Percentiles rank a stretch among this genome's conserved stretches.
These are phyloP conservation scores for Drosophila setosimentum DNA, from an alignment of 2,888 invertebrate species.

Conservation along the genomic window DNA sequence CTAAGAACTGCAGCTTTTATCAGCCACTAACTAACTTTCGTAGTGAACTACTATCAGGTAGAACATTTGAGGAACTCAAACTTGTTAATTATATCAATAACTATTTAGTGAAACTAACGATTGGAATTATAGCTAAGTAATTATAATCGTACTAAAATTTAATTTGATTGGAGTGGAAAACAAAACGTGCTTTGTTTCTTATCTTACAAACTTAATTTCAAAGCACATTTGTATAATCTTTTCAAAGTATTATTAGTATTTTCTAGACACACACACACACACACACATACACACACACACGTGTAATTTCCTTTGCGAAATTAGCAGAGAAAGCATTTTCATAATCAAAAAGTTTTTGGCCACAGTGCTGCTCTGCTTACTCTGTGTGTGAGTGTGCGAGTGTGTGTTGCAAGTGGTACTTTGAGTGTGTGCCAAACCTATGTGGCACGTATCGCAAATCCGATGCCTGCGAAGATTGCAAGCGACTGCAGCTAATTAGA, in stretches of 20 bases:
- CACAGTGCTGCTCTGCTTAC: slow-evolving; percentile 10
- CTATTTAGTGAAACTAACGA: background rate
- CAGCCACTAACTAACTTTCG: background rate
- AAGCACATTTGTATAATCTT: slow-evolving; percentile 16
- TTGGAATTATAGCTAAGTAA: background rate
- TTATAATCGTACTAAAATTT: slow-evolving; percentile 7
- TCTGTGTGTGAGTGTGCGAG: slow-evolving; percentile 22
- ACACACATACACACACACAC: slow-evolving; percentile 3
- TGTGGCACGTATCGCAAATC: slow-evolving; percentile 60
- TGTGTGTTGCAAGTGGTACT: slow-evolving; percentile 1
- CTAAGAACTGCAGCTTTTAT: background rate
- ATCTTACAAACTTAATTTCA: slow-evolving; percentile 8
- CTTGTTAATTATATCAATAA: background rate
- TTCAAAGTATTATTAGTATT: slow-evolving; percentile 15
- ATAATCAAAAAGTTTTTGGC: slow-evolving; percentile 45
- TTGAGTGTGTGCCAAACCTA: slow-evolving; percentile 44
- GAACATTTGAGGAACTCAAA: background rate
- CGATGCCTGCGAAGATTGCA: slow-evolving; percentile 63
- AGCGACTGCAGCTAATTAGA: slow-evolving; percentile 69
- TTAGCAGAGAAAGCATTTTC: slow-evolving; percentile 38
- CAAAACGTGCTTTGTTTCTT: slow-evolving; percentile 7
- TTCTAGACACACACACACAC: slow-evolving; percentile 5
- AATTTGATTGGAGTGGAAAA: background rate
- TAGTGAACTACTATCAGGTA: background rate
- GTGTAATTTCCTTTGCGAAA: slow-evolving; percentile 42